A percentile compares a stretch with the other conserved stretches of the same genome.
These are phyloP conservation scores for Mobula birostris DNA, from an alignment of 2,113 vertebrate genomes.

Conservation along the genomic window DNA sequence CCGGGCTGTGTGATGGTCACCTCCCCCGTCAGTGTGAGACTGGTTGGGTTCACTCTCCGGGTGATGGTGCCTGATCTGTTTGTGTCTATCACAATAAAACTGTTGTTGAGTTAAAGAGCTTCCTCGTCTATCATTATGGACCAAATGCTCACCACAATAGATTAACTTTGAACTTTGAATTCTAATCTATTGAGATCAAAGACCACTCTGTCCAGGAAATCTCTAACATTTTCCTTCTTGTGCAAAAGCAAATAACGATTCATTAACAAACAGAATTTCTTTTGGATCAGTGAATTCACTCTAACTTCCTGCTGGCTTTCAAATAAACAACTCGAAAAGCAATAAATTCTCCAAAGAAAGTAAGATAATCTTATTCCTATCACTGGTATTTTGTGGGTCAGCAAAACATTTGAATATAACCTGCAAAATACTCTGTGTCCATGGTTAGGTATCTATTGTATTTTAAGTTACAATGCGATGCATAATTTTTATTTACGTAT, in stretches of 20 bases:
- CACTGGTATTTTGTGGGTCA: not conserved
- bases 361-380: not conserved
- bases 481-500: not conserved
- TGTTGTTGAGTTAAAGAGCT: too few relatives aligned
- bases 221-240: not conserved
- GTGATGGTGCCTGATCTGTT: too few relatives aligned
- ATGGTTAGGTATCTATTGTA: not conserved
- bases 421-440: not conserved
- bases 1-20: too few relatives aligned
- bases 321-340: not conserved
- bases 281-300: not conserved
- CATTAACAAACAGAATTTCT: not conserved
- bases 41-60: too few relatives aligned
- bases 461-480: not conserved
- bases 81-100: too few relatives aligned
- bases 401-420: not conserved
- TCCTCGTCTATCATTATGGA: too few relatives aligned
- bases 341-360: not conserved
- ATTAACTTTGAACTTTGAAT: too few relatives aligned
- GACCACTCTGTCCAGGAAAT: not conserved
- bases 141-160: too few relatives aligned
- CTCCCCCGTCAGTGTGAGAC: too few relatives aligned
- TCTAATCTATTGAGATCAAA: not conserved
- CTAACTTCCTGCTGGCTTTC: not conserved
- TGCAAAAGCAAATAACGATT: conserved; percentile 22